Evolutionary conservation across 2,797 vertebrate species (phyloP).

Genomic region (Pagetopsis macropterus): DNA sequence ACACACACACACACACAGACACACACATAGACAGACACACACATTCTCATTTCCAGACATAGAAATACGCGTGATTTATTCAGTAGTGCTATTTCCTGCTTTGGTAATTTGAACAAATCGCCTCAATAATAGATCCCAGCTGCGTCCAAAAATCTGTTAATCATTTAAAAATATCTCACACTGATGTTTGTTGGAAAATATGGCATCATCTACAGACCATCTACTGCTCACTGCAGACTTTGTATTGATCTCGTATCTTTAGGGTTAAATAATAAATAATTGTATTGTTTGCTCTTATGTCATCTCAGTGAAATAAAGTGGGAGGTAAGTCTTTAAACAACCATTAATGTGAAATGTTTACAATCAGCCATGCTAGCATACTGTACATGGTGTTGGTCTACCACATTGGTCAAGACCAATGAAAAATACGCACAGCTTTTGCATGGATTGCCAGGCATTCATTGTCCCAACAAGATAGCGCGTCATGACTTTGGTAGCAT

Average conservation of each 20-base stretch:
- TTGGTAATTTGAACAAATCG: slow-evolving; percentile 79
- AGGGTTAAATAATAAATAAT: neutral
- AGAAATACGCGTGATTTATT: slow-evolving; percentile 75
- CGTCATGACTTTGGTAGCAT: neutral
- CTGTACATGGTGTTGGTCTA: neutral
- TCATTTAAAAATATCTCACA: slow-evolving; percentile 68
- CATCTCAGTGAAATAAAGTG: slow-evolving; percentile 17
- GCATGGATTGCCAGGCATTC: neutral
- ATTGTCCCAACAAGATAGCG: neutral
- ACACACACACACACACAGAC: neutral
- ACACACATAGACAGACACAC: slow-evolving; percentile 28
- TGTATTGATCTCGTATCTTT: slow-evolving; percentile 12
- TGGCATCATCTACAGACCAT: slow-evolving; percentile 45
- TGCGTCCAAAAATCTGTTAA: slow-evolving; percentile 69
- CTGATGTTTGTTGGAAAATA: slow-evolving; percentile 73
- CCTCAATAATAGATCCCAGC: slow-evolving; percentile 76
- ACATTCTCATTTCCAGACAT: slow-evolving; percentile 57
- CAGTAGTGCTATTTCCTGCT: slow-evolving; percentile 78
- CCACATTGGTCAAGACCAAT: neutral
- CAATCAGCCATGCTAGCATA: neutral
- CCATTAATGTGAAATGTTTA: neutral
- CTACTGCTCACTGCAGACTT: slow-evolving; percentile 19
- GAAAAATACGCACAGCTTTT: neutral
- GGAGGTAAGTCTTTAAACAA: slow-evolving; percentile 19
- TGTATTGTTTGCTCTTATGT: neutral